Base-by-base conservation (phyloP, 2,888 invertebrate genomes). In the Stramonita haemastoma region DNA sequence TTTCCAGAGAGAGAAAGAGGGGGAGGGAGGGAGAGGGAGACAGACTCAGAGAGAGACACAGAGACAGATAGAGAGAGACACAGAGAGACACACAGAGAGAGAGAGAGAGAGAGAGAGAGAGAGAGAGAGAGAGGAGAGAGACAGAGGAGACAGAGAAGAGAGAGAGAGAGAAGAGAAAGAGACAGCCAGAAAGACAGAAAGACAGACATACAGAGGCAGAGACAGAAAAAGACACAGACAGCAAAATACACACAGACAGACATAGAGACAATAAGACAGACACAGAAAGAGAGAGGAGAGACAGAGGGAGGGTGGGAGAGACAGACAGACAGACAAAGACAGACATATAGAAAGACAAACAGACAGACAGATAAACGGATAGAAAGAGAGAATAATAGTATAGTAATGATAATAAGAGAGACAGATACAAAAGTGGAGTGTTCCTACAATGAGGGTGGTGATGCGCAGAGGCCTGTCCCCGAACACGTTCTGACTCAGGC, bases 401-500 rank as follows among this genome's bases (percentile, higher is more conserved):
- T 11, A 11, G 17, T 15, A 32, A 34, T 0, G 19, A 32, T 17
- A 32, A 34, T 0, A 2, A 32, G 32, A 11, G 32, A 15, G 11
- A 5, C 0, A 17, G 19, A 4, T 11, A 77, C 32, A 73, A 5
- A 70, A 2, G 73, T 4, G 73, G 46, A 2, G 8, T 2, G 46
- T 8, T 46, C 73, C n/a, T 73, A 73, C 73, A 26, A 73, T 26
- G 13, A n/a, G 26, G 77, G 94, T 93, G 34, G 93, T 93, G 46
- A 94, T 92, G 89, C 94, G 90, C 8, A 95, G 89, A 5, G 93
- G 91, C 85, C 90, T 91, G 70, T 92, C 92, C 15, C 93, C 92
- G 89, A 94, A 94, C 36, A 93, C 92, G 85, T 94, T 92, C 46
- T 92, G 92, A 57, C 91, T 91, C 83, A 91, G 89, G n/a, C 88